phyloP scores from a whole-genome alignment of 2,113 vertebrate species.

The Anoplopoma fimbria region DNA sequence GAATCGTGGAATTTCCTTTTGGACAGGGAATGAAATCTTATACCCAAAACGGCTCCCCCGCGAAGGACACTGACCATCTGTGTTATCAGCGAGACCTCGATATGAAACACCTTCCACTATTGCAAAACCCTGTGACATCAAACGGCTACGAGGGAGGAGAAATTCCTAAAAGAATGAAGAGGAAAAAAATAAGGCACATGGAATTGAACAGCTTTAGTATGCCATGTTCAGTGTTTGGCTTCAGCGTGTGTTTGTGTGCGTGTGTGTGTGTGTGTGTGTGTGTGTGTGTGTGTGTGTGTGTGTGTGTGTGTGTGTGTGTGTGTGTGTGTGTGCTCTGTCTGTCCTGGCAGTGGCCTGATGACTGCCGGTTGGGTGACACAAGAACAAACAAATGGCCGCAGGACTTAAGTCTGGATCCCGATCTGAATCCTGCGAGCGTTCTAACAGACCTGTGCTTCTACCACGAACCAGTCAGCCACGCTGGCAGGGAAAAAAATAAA shows the following conservation, averaged over 20 bases:
- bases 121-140: slow-evolving; percentile 68
- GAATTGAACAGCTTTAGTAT: slow-evolving; percentile 55
- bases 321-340: background rate
- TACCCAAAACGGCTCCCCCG: slow-evolving; percentile 34
- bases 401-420: slow-evolving; percentile 13
- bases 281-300: slow-evolving; percentile 9
- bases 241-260: slow-evolving; percentile 2
- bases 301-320: background rate
- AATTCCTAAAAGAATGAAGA: slow-evolving; percentile 51
- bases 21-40: slow-evolving; percentile 53
- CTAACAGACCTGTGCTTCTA: no score
- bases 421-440: slow-evolving; percentile 25
- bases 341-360: slow-evolving; percentile 3
- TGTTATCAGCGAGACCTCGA: slow-evolving; percentile 76
- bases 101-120: slow-evolving; percentile 83
- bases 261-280: background rate
- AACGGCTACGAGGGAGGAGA: slow-evolving; percentile 56
- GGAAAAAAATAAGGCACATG: slow-evolving; percentile 45
- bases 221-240: slow-evolving; percentile 33
- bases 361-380: slow-evolving; percentile 28
- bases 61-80: slow-evolving; percentile 74
- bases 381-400: slow-evolving; percentile 21
- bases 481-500: no score
- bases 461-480: no score
- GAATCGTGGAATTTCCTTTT: slow-evolving; percentile 57